Base-by-base conservation (phyloP, 1,140 invertebrate species). In the Dendrolimus kikuchii region DNA sequence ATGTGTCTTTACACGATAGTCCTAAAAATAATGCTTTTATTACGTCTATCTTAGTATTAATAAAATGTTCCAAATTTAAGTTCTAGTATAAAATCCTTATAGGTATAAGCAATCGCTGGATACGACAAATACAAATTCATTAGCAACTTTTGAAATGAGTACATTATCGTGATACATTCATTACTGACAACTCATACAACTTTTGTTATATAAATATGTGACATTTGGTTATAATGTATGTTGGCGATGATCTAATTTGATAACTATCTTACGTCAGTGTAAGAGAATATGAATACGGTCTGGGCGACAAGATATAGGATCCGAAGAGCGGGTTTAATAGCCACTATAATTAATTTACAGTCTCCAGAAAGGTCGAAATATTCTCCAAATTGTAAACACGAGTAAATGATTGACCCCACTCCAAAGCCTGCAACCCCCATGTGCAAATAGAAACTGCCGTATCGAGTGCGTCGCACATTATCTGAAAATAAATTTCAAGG, bases 231-330 rank as follows among this genome's bases (percentile, higher is more conserved):
- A 45, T 45, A 9, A 45, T n/a, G 6, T 3, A 5, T 45, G n/a
- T n/a, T 5, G 43, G 23, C n/a, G n/a, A 45, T 5, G n/a, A n/a
- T 8, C 5, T 45, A 5, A 9, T 5, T 9, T 8, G 43, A 45
- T 9, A 5, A 52, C 42, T 8, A 51, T 77, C 84, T 87, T 64
- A 91, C 90, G 70, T 90, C 89, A 51, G 90, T 90, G 66, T 91
- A 92, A 5, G 92, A 89, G 64, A 93, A 93, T 59, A 93, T 91
- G 70, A 92, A 93, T 55, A 92, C 90, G 51, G 92, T 91, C 74
- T 93, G 92, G 39, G 90, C 88, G 49, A 92, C 88, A 41, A 89
- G 89, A 71, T 92, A 92, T 41, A 89, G 64, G 71, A 92, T 90
- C 43, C 90, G 80, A 4, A 89, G 73, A 0, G 79, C 74, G 9